Evolutionary conservation across 2,888 invertebrate genomes (phyloP), one percentile per base, ranked within the genome.

Genomic region (Agrochola lota): DNA sequence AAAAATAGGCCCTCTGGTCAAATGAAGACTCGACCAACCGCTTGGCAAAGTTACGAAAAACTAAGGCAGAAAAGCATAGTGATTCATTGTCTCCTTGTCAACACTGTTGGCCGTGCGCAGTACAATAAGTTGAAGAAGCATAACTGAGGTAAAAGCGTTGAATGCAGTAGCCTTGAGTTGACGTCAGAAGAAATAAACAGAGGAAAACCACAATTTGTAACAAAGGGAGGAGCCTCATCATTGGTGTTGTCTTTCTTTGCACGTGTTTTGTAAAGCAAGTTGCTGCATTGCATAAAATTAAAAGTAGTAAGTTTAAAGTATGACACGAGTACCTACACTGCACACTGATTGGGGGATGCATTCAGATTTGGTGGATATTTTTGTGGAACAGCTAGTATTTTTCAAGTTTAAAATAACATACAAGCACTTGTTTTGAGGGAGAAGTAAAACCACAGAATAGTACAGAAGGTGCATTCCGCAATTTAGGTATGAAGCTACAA

Each of bases 81-180:
- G 55, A n/a, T 55, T n/a, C 9, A 55, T 20, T 52, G 35, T 78
- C 8, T 66, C 49, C 40, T 63, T 63, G 59, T 17, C 43, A 23
- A 35, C 57, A 40, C 15, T 60, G 52, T 49, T 55, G 46, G 35
- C 23, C 12, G 26, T 7, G 23, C 55, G 8, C 70, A 55, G 66
- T 35, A 69, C 20, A 73, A 80, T 64, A 60, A 74, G 20, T 64
- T 60, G 15, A 70, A 84, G 80, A 72, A 60, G 68, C 63, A 23
- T 17, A n/a, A 9, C 52, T 30, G 23, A 52, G 20, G 30, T n/a
- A 67, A 78, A 81, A 84, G 43, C 71, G 35, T 35, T 46, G 46
- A 71, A 68, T 57, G 67, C n/a, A 23, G 12, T 62, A 76, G 30
- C 55, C 83, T 78, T 78, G 67, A 30, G 17, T 70, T 20, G 20